Evolutionary conservation across 37 sponge, comb jelly and placozoan species (phyloP), one percentile per base, ranked within the genome.

Genomic region (Cliona cf. orientalis): DNA sequence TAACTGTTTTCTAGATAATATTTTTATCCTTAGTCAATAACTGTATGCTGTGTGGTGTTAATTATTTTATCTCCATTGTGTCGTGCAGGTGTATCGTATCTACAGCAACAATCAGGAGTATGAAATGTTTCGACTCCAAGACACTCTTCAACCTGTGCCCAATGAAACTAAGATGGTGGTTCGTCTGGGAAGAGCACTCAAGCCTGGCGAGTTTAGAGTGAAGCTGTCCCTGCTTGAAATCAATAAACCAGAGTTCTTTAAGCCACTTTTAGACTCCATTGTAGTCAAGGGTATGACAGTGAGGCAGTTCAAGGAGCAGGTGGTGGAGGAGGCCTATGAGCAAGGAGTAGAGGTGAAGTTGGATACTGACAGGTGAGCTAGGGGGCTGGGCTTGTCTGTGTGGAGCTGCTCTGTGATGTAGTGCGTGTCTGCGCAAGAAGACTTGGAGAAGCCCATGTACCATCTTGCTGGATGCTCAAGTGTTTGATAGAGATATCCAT

Each of bases 361-460:
- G 40, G 59, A 72, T 33, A 25, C 68, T 31, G 87, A 90, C 49
- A 81, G 84, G 94, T 90, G 36, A 63, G 64, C 21, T 31, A 6
- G 2, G 56, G 12, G 55, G 3, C 12, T 29, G 14, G 60, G 5
- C 60, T 59, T 25, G 28, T 3, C 35, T 34, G 64, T 37, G 36
- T 33, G 3, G 39, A n/a, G n/a, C n/a, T 59, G 4, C 2, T 11
- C 35, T 7, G 2, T 33, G 33, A 2, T 45, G 22, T 42, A 96
- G 97, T 42, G 59, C 91, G 45, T 66, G 97, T 0, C 64, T 97
- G 7, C 80, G 97, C n/a, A 97, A 94, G 81, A 94, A 95, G 74
- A 86, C 76, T 36, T 95, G 93, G 95, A 61, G 85, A 34, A 86
- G 76, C 43, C 88, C 97, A 31, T 87, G 87, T 21, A 86, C 89